A percentile compares a stretch with the other conserved stretches of the same genome.
Evolutionary conservation across 2,797 vertebrate species (phyloP).

Genomic region (Sebastes ruberrimus): DNA sequence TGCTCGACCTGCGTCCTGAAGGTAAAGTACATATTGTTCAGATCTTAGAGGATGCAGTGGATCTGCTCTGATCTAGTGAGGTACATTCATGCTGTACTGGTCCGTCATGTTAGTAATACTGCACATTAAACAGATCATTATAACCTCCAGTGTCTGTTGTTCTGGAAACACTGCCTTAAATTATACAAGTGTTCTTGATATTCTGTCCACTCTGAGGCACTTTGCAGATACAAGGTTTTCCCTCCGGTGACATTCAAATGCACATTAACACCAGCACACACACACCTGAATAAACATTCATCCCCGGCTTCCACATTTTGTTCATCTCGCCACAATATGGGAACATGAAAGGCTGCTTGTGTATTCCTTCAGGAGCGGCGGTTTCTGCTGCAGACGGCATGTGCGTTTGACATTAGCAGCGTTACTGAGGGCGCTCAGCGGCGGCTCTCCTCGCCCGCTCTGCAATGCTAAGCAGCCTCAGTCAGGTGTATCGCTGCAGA

Average conservation of each 20-base stretch:
- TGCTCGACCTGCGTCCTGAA: background rate
- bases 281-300: background rate
- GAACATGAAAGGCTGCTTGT: background rate
- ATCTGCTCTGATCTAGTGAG: background rate
- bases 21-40: background rate
- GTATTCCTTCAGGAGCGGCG: background rate
- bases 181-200: background rate
- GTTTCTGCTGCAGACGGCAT: background rate
- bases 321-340: background rate
- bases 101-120: background rate
- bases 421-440: background rate
- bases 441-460: background rate
- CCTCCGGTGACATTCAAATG: background rate
- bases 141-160: background rate
- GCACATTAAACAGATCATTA: background rate
- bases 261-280: background rate
- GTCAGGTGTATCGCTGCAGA: background rate
- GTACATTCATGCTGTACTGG: background rate
- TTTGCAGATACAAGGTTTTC: background rate
- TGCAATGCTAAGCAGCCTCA: slow-evolving; percentile 6
- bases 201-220: background rate
- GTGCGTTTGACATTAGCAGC: background rate
- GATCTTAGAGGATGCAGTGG: background rate
- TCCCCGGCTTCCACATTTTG: background rate
- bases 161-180: background rate